Percentiles rank a stretch among this genome's conserved stretches.
phyloP scores from a whole-genome alignment of 2,113 vertebrate species.

The Excalfactoria chinensis region DNA sequence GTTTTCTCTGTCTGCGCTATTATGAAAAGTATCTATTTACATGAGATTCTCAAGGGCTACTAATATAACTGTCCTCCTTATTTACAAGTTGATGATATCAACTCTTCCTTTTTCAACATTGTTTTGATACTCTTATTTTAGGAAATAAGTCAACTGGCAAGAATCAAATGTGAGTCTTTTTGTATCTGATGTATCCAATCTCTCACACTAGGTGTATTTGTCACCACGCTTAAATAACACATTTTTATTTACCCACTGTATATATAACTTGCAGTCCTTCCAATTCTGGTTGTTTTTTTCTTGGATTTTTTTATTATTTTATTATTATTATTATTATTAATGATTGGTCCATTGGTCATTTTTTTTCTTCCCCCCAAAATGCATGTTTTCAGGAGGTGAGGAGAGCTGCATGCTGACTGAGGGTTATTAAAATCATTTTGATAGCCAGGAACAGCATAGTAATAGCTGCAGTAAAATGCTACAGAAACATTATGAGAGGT shows the following conservation, averaged over 20 bases:
- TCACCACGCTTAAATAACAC: not conserved
- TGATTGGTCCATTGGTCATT: not conserved
- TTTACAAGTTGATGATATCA: not conserved
- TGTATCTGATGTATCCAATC: not conserved
- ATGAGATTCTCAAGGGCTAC: not conserved
- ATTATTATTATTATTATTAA: no score
- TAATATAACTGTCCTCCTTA: not conserved
- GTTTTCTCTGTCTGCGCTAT: not conserved
- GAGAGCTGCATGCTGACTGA: not conserved
- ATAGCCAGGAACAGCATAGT: not conserved
- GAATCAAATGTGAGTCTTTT: not conserved
- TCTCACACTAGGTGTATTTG: not conserved
- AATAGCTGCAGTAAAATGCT: not conserved
- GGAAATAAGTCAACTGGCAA: not conserved
- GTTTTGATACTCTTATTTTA: not conserved
- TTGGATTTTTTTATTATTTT: no score
- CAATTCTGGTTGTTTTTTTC: not conserved
- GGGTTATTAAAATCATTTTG: not conserved
- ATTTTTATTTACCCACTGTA: not conserved
- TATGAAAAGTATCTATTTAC: not conserved
- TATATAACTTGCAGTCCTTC: not conserved
- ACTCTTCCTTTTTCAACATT: not conserved
- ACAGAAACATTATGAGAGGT: not conserved
- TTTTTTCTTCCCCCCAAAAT: not conserved
- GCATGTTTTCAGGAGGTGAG: not conserved